phyloP scores from a whole-genome alignment of 2,888 invertebrate genomes.

The Tinea semifulvella region DNA sequence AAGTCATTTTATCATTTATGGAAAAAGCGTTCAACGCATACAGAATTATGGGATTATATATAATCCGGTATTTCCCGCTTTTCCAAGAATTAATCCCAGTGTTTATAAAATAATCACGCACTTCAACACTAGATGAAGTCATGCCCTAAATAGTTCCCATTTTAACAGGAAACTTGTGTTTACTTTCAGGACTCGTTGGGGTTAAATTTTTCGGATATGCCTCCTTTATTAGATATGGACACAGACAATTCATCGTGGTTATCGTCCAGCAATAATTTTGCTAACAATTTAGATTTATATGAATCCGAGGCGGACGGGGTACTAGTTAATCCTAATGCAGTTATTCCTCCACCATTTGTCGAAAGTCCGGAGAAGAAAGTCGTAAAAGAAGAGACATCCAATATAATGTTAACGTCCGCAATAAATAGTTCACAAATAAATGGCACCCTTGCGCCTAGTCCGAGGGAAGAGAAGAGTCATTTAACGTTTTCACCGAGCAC shows the following conservation, averaged over 20 bases:
- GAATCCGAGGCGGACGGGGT: conserved; percentile 78
- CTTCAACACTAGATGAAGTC: too few relatives aligned
- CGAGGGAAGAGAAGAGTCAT: conserved; percentile 74
- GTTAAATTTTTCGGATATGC: conserved; percentile 70
- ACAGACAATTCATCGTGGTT: conserved; percentile 69
- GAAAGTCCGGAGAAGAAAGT: conserved; percentile 56
- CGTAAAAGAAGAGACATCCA: conserved; percentile 58
- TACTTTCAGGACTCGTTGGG: conserved; percentile 65
- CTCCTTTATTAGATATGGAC: conserved; percentile 72
- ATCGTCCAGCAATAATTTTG: conserved; percentile 70
- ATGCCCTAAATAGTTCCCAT: too few relatives aligned
- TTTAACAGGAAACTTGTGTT: conserved; percentile 11
- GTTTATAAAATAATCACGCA: too few relatives aligned
- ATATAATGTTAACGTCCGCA: conserved; percentile 53
- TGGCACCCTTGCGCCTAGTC: conserved; percentile 64
- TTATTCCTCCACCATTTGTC: conserved; percentile 80
- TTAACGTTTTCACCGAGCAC: conserved; percentile 76
- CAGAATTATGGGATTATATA: too few relatives aligned
- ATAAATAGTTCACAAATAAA: conserved; percentile 38
- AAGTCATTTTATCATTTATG: too few relatives aligned
- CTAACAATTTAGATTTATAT: conserved; percentile 74
- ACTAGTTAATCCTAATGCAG: conserved; percentile 91
- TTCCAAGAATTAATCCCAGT: too few relatives aligned
- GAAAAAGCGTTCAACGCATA: too few relatives aligned
- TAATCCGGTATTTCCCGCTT: too few relatives aligned